phyloP scores from a whole-genome alignment of 2,888 invertebrate genomes.

The Caenorhabditis sp. region DNA sequence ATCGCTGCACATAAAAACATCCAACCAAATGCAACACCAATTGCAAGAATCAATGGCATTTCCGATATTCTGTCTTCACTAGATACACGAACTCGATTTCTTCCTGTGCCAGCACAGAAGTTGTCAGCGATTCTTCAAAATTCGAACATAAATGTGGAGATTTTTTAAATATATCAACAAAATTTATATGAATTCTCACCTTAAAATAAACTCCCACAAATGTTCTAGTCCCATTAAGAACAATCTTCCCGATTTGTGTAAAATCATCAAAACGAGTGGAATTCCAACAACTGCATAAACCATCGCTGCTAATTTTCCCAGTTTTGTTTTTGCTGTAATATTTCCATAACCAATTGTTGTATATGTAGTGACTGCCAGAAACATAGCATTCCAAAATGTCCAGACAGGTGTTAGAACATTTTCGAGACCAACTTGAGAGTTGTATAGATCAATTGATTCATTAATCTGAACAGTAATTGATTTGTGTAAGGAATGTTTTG shows the following conservation, averaged over 20 bases:
- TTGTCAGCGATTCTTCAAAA: conserved; percentile 39
- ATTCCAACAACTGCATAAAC: conserved; percentile 70
- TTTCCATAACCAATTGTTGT: conserved; percentile 71
- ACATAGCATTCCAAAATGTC: conserved; percentile 71
- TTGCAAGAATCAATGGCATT: conserved; percentile 68
- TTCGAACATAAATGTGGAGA: no score
- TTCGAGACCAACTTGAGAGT: conserved; percentile 57
- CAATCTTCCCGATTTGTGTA: conserved; percentile 68
- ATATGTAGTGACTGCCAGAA: conserved; percentile 68
- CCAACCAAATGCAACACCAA: conserved; percentile 68
- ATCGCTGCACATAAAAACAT: conserved; percentile 71
- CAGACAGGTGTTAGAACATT: conserved; percentile 66
- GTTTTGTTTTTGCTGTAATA: conserved; percentile 64
- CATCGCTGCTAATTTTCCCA: conserved; percentile 69
- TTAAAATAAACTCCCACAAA: conserved; percentile 54
- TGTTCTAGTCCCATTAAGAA: conserved; percentile 64
- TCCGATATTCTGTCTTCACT: conserved; percentile 50
- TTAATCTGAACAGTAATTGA: conserved; percentile 24
- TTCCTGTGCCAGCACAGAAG: conserved; percentile 54
- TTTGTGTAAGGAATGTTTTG: background rate
- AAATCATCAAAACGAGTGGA: conserved; percentile 68
- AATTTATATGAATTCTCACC: conserved; percentile 27
- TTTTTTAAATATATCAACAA: no score
- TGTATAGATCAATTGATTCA: conserved; percentile 38
- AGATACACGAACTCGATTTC: conserved; percentile 30